phyloP scores from a whole-genome alignment of 2,113 vertebrate species.

The Protobothrops flavoviridis region DNA sequence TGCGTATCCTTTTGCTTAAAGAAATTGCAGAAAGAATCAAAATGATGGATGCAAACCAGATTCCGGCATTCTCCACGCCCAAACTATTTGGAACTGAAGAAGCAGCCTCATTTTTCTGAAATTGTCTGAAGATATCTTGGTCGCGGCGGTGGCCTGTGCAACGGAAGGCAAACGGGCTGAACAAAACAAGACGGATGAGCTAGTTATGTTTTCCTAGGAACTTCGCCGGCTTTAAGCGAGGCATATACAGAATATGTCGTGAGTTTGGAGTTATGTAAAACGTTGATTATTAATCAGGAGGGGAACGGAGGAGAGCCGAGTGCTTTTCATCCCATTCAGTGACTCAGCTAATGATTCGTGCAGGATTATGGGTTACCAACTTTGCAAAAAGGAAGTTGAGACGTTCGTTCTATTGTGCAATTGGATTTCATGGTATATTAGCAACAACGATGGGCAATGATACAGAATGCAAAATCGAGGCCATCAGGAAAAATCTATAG shows the following conservation, averaged over 20 bases:
- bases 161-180: background rate
- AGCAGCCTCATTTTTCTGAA: background rate
- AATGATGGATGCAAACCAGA: background rate
- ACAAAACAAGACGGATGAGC: background rate
- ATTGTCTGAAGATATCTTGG: conserved; percentile 3
- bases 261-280: conserved; percentile 39
- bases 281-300: conserved; percentile 50
- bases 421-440: conserved; percentile 65
- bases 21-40: background rate
- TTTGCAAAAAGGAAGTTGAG: conserved; percentile 54
- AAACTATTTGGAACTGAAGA: no score
- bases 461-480: conserved; percentile 56
- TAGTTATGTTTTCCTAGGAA: background rate
- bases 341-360: conserved; percentile 58
- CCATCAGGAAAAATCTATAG: conserved; percentile 39
- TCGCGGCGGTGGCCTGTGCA: background rate
- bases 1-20: background rate
- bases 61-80: background rate
- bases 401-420: conserved; percentile 53
- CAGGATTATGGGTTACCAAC: conserved; percentile 62
- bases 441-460: conserved; percentile 55
- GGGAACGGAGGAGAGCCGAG: conserved; percentile 35
- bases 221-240: conserved; percentile 30
- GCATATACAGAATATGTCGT: background rate
- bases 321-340: conserved; percentile 51